Base-by-base conservation (phyloP, 2,797 vertebrate species). In the Esox masquinongy region DNA sequence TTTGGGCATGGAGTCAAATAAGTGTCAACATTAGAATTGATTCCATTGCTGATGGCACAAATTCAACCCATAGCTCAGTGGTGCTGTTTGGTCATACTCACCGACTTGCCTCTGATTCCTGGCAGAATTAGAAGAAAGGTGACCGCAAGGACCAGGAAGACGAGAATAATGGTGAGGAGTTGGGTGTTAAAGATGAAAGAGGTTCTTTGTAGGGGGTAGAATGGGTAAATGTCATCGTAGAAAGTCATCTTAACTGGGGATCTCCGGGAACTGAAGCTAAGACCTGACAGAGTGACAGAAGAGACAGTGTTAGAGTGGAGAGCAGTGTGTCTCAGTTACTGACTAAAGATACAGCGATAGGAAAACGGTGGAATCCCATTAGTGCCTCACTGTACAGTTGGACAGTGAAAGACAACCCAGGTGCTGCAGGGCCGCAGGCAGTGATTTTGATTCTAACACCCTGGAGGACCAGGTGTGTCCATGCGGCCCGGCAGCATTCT, bases 91-190 rank as follows among this genome's bases (percentile, higher is more conserved):
- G 16, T 26, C 69, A 72, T 61, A 88, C 96, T 89, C 88, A 99
- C 98, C 91, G 91, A 94, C 88, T 91, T 95, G 26, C 98, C 98
- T 0, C 98, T 96, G 86, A 99, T 99, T 76, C 98, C 98, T 0
- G 97, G 97, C 70, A 95, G 90, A 82, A 99, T 97, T 80, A 99
- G 80, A 70, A 99, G 91, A 76, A 99, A 96, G 82, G 92, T 92
- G 85, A 79, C 80, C 0, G 94, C 88, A 0, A 98, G 77, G 0
- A 94, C 81, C 71, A 96, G 84, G 90, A 99, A 99, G 53, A 99
- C 95, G 72, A 95, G 78, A 14, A 96, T 96, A 85, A 96, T 90
- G 0, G 95, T 93, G 80, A 98, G 92, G 84, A 94, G 86, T 47
- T 85, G 80, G 78, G 94, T 83, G 50, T 87, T 90, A 22, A 97